Percentiles rank a stretch among this genome's conserved stretches.
These are phyloP conservation scores for Podarcis raffonei DNA, from an alignment of 2,113 vertebrate genomes.

Conservation along the genomic window DNA sequence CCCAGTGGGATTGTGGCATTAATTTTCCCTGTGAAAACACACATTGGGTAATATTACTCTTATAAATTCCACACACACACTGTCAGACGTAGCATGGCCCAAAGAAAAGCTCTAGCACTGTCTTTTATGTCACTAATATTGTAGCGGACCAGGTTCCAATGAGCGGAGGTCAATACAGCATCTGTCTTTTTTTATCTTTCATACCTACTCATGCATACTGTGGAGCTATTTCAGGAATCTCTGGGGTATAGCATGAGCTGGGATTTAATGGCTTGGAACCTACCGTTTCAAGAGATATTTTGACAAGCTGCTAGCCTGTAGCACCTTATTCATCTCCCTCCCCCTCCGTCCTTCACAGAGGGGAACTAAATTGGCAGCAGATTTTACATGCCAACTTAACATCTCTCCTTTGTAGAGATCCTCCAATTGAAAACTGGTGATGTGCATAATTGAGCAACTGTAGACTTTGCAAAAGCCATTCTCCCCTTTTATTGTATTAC, in stretches of 20 bases:
- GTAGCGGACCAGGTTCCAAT: background rate
- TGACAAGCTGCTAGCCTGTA: conserved; percentile 43
- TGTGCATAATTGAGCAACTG: conserved; percentile 2
- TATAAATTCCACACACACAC: background rate
- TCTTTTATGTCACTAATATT: conserved; percentile 10
- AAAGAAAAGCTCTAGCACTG: background rate
- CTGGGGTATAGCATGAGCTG: conserved; percentile 35
- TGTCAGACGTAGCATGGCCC: conserved; percentile 11
- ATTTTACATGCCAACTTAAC: conserved; percentile 7
- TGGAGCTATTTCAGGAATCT: conserved; percentile 42
- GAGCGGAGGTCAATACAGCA: conserved; percentile 39
- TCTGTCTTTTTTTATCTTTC: conserved; percentile 47
- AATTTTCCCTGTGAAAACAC: conserved; percentile 9
- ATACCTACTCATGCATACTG: background rate
- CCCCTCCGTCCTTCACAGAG: conserved; percentile 22
- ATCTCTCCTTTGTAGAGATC: conserved; percentile 4
- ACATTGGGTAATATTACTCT: conserved; percentile 8
- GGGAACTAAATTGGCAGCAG: background rate
- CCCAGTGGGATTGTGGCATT: background rate
- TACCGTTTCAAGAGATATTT: conserved; percentile 48
- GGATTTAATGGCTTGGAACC: conserved; percentile 55
- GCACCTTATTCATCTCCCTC: conserved; percentile 1
- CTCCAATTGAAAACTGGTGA: conserved; percentile 3
- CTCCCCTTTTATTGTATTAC: conserved; percentile 4
- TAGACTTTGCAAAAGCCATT: background rate